These are phyloP conservation scores for Ganaspis sp. DNA, from an alignment of 1,140 invertebrate species.

Conservation along the genomic window DNA sequence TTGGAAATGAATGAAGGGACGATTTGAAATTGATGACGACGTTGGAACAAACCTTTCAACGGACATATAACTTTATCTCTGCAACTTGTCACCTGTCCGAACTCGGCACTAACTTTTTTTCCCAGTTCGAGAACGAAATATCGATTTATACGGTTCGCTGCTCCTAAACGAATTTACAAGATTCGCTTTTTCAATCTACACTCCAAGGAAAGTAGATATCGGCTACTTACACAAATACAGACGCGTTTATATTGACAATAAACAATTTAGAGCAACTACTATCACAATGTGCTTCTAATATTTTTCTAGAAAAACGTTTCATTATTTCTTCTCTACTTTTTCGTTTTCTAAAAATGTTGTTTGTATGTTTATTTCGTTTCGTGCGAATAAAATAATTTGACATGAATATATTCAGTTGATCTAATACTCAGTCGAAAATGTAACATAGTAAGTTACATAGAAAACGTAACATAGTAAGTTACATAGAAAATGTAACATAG, in stretches of 20 bases:
- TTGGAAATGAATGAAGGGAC: not conserved
- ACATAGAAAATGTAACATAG: too few species aligned
- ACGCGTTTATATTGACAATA: not conserved
- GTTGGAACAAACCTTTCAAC: not conserved
- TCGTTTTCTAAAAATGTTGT: too few species aligned
- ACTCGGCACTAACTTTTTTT: not conserved
- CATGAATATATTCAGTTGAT: too few species aligned
- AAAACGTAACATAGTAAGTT: too few species aligned
- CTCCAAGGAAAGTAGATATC: not conserved
- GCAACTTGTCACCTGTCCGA: conserved; percentile 20
- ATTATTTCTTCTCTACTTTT: too few species aligned
- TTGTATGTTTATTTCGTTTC: too few species aligned
- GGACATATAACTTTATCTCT: conserved; percentile 3
- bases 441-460: too few species aligned
- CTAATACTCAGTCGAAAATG: too few species aligned
- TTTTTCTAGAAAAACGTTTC: too few species aligned
- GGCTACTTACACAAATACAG: not conserved
- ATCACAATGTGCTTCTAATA: too few species aligned
- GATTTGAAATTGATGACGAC: conserved; percentile 13
- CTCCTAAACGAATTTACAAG: conserved; percentile 11
- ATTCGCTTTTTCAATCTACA: conserved; percentile 16
- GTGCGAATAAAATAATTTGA: too few species aligned
- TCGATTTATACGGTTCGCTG: conserved; percentile 24
- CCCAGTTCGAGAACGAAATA: conserved; percentile 13
- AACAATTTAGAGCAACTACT: conserved; percentile 8